These are phyloP conservation scores for Eilema depressum DNA, from an alignment of 2,888 invertebrate species.

Conservation along the genomic window DNA sequence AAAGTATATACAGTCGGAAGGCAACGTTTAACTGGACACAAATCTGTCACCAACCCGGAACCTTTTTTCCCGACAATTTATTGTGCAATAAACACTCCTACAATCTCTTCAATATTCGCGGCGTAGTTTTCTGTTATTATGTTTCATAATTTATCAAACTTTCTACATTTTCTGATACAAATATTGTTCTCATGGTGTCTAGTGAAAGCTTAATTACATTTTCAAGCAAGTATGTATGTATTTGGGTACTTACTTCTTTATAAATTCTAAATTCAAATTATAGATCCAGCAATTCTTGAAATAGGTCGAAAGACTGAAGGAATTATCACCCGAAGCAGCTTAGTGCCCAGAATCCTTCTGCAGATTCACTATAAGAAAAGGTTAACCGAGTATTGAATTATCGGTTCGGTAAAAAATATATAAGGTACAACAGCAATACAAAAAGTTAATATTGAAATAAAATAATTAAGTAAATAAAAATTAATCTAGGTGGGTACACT, in stretches of 20 bases:
- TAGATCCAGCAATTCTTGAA: background rate
- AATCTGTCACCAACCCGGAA: background rate
- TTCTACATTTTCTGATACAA: no score
- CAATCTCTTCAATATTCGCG: slow-evolving; percentile 1
- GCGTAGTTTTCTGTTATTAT: background rate
- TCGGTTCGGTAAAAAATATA: no score
- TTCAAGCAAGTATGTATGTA: background rate
- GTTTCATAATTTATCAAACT: background rate
- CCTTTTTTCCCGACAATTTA: background rate
- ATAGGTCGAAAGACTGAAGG: background rate
- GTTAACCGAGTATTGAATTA: no score
- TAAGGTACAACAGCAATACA: no score
- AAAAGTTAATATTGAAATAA: no score
- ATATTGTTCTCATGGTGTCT: background rate
- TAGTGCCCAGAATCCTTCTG: background rate
- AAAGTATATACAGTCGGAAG: background rate
- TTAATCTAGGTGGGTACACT: no score
- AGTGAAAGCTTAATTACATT: no score
- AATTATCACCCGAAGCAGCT: background rate
- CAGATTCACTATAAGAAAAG: no score
- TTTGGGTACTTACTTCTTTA: no score
- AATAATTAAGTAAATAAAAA: no score
- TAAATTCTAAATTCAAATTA: no score
- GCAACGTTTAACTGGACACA: slow-evolving; percentile 1
- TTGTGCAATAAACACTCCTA: slow-evolving; percentile 1